phyloP scores from a whole-genome alignment of 1,140 invertebrate species.

The Paraescarpia echinospica region DNA sequence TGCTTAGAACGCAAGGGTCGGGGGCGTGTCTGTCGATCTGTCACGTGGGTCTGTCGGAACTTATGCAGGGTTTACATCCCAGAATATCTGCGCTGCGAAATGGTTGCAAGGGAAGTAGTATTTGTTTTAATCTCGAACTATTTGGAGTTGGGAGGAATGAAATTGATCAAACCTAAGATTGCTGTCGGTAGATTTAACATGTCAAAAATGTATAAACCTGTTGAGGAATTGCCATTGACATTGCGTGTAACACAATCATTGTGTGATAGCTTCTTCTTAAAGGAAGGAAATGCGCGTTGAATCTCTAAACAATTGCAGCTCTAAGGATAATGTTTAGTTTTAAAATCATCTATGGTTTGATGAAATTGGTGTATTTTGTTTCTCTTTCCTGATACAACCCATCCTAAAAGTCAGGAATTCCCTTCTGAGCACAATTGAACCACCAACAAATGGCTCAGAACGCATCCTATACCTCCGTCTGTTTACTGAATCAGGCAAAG shows the following conservation, averaged over 20 bases:
- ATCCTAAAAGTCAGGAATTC: not conserved
- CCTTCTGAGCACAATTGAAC: too few relatives aligned
- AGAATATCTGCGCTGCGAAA: not conserved
- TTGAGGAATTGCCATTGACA: not conserved
- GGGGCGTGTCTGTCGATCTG: not conserved
- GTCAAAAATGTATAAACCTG: not conserved
- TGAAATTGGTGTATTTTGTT: not conserved
- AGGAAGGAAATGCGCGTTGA: not conserved
- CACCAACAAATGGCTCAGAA: too few relatives aligned
- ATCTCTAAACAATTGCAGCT: not conserved
- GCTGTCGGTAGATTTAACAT: too few relatives aligned
- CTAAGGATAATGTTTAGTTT: not conserved
- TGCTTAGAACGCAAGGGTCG: not conserved
- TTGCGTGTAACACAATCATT: not conserved
- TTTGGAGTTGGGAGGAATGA: too few relatives aligned
- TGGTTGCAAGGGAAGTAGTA: too few relatives aligned
- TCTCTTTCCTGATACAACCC: not conserved
- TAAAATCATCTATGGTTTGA: not conserved
- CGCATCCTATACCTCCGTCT: too few relatives aligned
- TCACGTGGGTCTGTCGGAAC: not conserved
- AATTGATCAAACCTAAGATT: too few relatives aligned
- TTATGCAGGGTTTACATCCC: not conserved
- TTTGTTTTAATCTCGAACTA: too few relatives aligned
- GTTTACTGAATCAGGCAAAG: too few relatives aligned
- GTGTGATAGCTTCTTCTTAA: not conserved